phyloP scores from a whole-genome alignment of 2,113 vertebrate genomes.

The Struthio camelus region DNA sequence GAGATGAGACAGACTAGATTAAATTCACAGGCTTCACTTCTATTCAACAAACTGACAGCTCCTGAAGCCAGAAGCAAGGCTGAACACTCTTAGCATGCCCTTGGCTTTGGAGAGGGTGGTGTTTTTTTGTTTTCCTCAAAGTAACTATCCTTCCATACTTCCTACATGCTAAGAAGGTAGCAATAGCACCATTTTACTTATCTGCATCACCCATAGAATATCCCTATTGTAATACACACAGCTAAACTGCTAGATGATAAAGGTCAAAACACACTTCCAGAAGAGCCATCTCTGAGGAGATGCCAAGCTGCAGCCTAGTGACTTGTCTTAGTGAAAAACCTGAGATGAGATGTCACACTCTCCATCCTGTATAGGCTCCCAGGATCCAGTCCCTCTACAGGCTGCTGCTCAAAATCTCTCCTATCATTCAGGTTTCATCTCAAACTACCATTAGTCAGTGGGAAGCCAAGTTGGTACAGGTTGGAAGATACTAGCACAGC shows the following conservation, averaged over 20 bases:
- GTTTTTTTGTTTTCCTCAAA: background rate
- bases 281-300: background rate
- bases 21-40: background rate
- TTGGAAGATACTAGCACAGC: background rate
- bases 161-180: background rate
- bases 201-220: background rate
- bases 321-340: background rate
- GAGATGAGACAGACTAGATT: no score
- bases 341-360: rapidly evolving
- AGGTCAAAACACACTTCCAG: background rate
- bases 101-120: background rate
- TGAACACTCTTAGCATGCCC: no score
- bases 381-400: no score
- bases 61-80: background rate
- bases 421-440: background rate
- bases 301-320: background rate
- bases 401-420: no score
- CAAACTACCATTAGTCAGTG: rapidly evolving
- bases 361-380: background rate
- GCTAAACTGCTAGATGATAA: background rate
- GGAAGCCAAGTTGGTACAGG: background rate
- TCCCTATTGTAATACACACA: background rate
- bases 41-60: background rate
- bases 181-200: background rate
- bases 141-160: background rate